phyloP scores from a whole-genome alignment of 2,113 vertebrate genomes.

The Paramormyrops kingsleyae region DNA sequence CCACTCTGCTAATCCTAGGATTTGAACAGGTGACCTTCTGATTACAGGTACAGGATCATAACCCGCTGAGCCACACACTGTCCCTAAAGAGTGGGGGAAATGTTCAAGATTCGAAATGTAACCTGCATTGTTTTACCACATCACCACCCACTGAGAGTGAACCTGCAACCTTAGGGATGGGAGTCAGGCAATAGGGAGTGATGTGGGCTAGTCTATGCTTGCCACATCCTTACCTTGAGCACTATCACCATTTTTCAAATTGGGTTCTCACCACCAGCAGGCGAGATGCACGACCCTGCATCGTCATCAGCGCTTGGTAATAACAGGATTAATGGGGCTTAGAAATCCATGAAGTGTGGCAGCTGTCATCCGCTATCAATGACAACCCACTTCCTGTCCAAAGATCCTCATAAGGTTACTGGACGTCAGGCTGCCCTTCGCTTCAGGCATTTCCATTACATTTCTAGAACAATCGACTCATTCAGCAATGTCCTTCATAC shows the following conservation, averaged over 20 bases:
- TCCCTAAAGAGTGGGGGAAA: neutral
- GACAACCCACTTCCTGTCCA: neutral
- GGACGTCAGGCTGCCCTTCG: neutral
- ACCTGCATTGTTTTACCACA: neutral
- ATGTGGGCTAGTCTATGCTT: neutral
- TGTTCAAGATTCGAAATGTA: neutral
- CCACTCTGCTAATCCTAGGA: neutral
- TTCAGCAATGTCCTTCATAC: conserved; percentile 3
- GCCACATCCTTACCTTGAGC: neutral
- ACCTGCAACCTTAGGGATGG: neutral
- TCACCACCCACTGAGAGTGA: neutral
- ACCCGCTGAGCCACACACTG: neutral
- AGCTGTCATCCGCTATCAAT: neutral
- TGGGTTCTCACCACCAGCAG: neutral
- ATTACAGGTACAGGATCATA: neutral
- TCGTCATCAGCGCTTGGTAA: neutral
- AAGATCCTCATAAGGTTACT: neutral
- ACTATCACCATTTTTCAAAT: neutral
- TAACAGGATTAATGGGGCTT: neutral
- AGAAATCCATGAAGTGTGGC: neutral
- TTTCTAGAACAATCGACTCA: neutral
- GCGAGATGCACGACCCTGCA: neutral
- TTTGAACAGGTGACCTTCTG: neutral
- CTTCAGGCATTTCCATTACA: neutral
- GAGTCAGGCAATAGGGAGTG: neutral